Evolutionary conservation across 2,797 vertebrate species (phyloP), one percentile per base, ranked within the genome.

Genomic region (Chelidonichthys spinosus): DNA sequence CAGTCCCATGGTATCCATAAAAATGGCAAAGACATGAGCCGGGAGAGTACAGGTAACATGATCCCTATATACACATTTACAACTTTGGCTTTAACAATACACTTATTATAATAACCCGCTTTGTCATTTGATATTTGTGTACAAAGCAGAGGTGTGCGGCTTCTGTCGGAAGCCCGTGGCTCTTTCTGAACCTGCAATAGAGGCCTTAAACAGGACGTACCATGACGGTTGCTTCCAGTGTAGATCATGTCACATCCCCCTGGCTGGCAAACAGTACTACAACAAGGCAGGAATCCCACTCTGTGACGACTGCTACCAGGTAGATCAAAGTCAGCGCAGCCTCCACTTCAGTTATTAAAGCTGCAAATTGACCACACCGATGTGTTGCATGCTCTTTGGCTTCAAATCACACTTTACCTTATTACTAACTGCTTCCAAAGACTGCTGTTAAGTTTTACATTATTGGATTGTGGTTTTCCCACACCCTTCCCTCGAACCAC

Each of bases 151-250:
- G 13, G 84, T 98, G 88, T 99, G 98, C 2, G 97, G 96, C 66
- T 99, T 98, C 90, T 99, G 98, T 88, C 96, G 96, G 84, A 98
- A 98, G 87, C 87, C 83, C 0, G 86, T 99, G 82, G 87, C 89
- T n/a, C 87, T 94, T 0, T 85, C 2, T 61, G 94, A 95, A 54
- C 92, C 92, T 0, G 93, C 93, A 0, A 95, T 98, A 4, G 96
- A 97, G 64, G 97, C 97, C 6, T 94, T 99, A 91, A 91, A 95
- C 89, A 96, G 95, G 86, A 96, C 95, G 36, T 99, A 98, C 88
- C 97, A 99, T 0, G 95, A 95, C 0, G 79, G 69, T 37, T 99
- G 98, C 79, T 98, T 99, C 93, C 96, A 95, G 43, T 99, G 98
- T 80, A 92, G 97, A 5, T 94, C 91, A 2, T 99, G 98, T 85